Percentiles rank a stretch among this genome's conserved stretches.
Conservation (phyloP, 2,888 invertebrate species). For the Nephrotoma guestfalica region DNA sequence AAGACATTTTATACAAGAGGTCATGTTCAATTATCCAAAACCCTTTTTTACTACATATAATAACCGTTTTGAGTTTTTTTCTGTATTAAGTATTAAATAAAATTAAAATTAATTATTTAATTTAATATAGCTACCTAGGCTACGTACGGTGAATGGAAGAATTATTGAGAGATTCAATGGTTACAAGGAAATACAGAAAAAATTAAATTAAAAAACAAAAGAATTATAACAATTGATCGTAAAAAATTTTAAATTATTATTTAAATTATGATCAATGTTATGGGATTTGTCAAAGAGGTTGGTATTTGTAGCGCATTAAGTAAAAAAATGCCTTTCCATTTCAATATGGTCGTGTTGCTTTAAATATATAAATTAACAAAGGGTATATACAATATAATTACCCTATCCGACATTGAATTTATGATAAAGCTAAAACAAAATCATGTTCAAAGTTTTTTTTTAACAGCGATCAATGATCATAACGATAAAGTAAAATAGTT, state of each 20-base stretch:
- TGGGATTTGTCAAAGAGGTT: background rate
- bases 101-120: background rate
- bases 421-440: background rate
- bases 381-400: background rate
- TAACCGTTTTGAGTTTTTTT: background rate
- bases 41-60: background rate
- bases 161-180: background rate
- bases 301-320: background rate
- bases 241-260: background rate
- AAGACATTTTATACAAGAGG: background rate
- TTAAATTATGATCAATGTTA: background rate
- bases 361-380: background rate
- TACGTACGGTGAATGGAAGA: background rate
- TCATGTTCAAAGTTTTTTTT: background rate
- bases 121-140: background rate
- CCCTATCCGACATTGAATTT: background rate
- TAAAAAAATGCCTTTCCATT: background rate
- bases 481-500: background rate
- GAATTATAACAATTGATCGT: background rate
- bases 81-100: background rate
- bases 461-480: background rate
- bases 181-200: background rate
- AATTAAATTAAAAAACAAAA: background rate
- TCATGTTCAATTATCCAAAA: background rate
- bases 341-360: background rate